Percentiles rank a stretch among this genome's conserved stretches.
Evolutionary conservation across 2,113 vertebrate species (phyloP).

Genomic region (Porphyrio hochstetteri): DNA sequence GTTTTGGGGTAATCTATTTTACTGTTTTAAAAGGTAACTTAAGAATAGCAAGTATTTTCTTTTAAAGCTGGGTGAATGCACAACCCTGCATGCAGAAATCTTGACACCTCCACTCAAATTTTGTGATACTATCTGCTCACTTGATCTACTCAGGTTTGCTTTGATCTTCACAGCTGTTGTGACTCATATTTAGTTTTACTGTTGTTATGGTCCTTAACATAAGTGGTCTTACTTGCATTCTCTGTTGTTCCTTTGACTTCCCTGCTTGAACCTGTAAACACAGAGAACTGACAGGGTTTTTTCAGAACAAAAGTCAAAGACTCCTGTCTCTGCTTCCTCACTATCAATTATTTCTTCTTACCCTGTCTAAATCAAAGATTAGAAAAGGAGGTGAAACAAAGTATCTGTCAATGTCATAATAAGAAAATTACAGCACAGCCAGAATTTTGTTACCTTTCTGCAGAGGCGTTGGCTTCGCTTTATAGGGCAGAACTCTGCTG

Average conservation of each 20-base stretch:
- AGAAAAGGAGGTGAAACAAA: neutral
- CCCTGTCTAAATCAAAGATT: neutral
- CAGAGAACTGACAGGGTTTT: neutral
- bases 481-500: neutral
- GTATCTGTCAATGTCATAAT: neutral
- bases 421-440: neutral
- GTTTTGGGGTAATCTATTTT: neutral
- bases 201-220: neutral
- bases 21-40: neutral
- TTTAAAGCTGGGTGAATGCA: neutral
- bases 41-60: neutral
- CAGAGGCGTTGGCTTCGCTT: neutral
- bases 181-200: neutral
- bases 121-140: neutral
- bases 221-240: neutral
- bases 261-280: neutral
- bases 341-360: neutral
- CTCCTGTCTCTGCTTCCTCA: neutral
- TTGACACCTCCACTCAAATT: neutral
- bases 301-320: neutral
- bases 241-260: neutral
- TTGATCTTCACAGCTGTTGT: neutral
- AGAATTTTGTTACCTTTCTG: neutral
- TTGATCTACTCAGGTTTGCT: neutral
- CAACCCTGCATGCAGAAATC: neutral